Percentiles rank a stretch among this genome's conserved stretches.
These are phyloP conservation scores for Steinernema feltiae DNA, from an alignment of 1,140 invertebrate species.

Conservation along the genomic window DNA sequence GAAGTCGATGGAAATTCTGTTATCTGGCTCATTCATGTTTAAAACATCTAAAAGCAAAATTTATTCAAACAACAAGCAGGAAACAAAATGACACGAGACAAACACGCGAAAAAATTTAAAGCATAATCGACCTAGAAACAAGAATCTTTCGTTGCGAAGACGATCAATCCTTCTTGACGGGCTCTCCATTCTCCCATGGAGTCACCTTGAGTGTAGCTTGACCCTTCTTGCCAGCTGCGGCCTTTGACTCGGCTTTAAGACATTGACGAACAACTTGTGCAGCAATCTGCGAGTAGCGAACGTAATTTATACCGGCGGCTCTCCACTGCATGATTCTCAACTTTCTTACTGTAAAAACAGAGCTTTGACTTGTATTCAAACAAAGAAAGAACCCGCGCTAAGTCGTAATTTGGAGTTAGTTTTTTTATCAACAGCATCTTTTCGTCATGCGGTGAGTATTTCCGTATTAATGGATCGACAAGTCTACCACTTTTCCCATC, in stretches of 20 bases:
- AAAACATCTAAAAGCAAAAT: background rate
- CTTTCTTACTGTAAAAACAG: background rate
- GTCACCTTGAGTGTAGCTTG: constrained; percentile 23
- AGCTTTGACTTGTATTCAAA: background rate
- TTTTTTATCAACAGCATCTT: too few relatives aligned
- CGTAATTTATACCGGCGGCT: constrained; percentile 43
- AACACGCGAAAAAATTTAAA: background rate
- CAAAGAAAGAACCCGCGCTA: background rate
- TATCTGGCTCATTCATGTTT: background rate
- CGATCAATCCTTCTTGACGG: constrained; percentile 26
- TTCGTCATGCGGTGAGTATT: background rate
- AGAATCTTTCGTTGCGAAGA: background rate
- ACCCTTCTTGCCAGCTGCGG: constrained; percentile 13
- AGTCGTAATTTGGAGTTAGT: background rate
- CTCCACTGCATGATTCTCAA: constrained; percentile 24
- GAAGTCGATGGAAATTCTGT: constrained; percentile 23
- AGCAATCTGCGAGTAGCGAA: constrained; percentile 40
- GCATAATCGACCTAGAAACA: background rate
- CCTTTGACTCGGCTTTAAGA: constrained; percentile 27
- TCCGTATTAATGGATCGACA: background rate
- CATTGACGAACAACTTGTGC: constrained; percentile 36
- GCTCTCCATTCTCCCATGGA: constrained; percentile 28
- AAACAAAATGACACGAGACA: too few relatives aligned
- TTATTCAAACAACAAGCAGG: background rate
- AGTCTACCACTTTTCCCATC: background rate